Evolutionary conservation across 2,113 vertebrate genomes (phyloP), one percentile per base, ranked within the genome.

Genomic region (Petromus typicus): DNA sequence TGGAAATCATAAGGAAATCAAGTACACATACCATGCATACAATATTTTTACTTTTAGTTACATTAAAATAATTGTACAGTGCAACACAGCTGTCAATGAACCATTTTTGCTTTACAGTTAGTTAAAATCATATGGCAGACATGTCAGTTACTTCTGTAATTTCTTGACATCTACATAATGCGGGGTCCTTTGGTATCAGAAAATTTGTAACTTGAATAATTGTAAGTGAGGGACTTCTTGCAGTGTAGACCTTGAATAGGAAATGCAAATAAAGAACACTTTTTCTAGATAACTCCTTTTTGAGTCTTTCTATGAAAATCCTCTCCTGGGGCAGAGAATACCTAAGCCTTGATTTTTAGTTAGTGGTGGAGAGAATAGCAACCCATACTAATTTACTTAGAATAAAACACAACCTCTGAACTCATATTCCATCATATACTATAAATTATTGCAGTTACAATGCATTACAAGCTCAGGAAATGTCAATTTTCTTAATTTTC

Each of bases 351-450:
- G 54, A 17, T 54, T 63, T 17, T 17, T 30, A 27, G 32, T 82
- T 81, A 20, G 3, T 61, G 79, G 22, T n/a, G 30, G 23, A 87
- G n/a, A 89, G 30, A 56, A 67, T 27, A 88, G 61, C 90, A 93
- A 87, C 83, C n/a, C 34, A 45, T 12, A 37, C 14, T 73, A 66
- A 66, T 67, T 88, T 78, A 76, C 89, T 95, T 83, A 90, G 76
- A 92, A 86, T 45, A 92, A 86, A 63, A n/a, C 54, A 92, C 20
- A 89, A 64, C 30, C 54, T 67, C 66, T 89, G 8, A 22, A 22
- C 64, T 71, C 43, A 56, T 34, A 76, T 95, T 23, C n/a, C 11
- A 27, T 4, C 40, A 37, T 5, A 3, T 54, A 48, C 73, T 48
- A 22, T 51, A 25, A 11, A 32, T 66, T 88, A 18, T 7, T 79